These are phyloP conservation scores for Encarsia formosa DNA, from an alignment of 2,888 invertebrate genomes.

Conservation along the genomic window DNA sequence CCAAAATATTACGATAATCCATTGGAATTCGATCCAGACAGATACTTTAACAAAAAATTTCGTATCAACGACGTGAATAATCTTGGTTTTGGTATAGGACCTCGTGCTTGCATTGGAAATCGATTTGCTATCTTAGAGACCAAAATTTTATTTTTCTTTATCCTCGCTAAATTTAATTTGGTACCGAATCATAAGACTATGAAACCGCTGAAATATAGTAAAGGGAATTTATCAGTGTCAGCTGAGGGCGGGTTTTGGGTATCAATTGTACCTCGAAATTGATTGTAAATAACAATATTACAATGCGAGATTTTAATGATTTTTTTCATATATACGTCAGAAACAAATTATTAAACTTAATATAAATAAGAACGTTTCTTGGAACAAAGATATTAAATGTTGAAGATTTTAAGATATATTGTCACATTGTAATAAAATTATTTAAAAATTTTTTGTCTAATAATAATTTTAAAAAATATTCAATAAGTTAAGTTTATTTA, in stretches of 20 bases:
- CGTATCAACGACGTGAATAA: slow-evolving; percentile 5
- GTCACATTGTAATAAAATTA: no score
- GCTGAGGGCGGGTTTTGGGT: slow-evolving; percentile 38
- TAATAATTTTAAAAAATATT: no score
- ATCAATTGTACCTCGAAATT: slow-evolving; percentile 22
- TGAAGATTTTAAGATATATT: no score
- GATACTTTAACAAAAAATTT: slow-evolving; percentile 35
- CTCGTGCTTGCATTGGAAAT: slow-evolving; percentile 45
- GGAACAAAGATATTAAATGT: no score
- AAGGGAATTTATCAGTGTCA: slow-evolving; percentile 21
- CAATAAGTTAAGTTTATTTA: no score
- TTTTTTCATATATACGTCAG: no score
- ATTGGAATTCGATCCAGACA: slow-evolving; percentile 48
- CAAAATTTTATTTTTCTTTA: slow-evolving; percentile 32
- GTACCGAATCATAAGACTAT: slow-evolving; percentile 33
- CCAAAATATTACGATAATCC: slow-evolving; percentile 46
- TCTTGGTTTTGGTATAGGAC: slow-evolving; percentile 44
- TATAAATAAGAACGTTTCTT: no score
- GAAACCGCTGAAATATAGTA: slow-evolving; percentile 13
- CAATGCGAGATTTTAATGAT: no score
- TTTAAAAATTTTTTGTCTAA: no score
- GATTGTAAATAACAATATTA: no score
- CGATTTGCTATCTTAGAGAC: slow-evolving; percentile 34
- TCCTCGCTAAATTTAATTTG: slow-evolving; percentile 31
- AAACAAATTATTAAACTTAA: no score